Evolutionary conservation across 2,797 vertebrate species (phyloP).

Genomic region (Cossypha niveicapilla): DNA sequence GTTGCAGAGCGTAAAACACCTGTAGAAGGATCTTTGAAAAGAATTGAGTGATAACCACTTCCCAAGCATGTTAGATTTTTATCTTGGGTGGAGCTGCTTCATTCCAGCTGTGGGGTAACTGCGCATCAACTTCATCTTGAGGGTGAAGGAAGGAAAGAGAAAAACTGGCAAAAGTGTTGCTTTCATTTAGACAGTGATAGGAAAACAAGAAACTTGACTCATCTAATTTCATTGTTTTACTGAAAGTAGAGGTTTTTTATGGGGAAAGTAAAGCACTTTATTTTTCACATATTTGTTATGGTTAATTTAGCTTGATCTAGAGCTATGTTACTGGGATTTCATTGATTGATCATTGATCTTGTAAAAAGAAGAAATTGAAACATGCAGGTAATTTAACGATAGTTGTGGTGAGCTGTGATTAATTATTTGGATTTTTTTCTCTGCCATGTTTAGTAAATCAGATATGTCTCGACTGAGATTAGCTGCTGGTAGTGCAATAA

Average conservation of each 20-base stretch:
- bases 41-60: not conserved
- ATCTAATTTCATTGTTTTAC: not conserved
- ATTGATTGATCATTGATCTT: not conserved
- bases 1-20: not conserved
- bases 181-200: not conserved
- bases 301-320: not conserved
- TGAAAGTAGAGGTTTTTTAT: not conserved
- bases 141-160: not conserved
- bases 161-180: not conserved
- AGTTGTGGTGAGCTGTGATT: not conserved
- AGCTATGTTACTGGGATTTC: not conserved
- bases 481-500: conserved; percentile 95
- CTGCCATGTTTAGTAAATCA: conserved; percentile 85
- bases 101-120: not conserved
- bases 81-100: not conserved
- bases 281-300: not conserved
- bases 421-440: not conserved
- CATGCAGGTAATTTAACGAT: not conserved
- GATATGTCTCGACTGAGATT: conserved; percentile 98
- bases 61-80: not conserved
- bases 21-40: not conserved
- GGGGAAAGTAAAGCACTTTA: not conserved
- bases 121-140: not conserved
- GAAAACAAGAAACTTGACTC: not conserved
- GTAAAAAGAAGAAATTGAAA: not conserved